Evolutionary conservation across 2,888 invertebrate genomes (phyloP).

Genomic region (Anagyrus pseudococci): DNA sequence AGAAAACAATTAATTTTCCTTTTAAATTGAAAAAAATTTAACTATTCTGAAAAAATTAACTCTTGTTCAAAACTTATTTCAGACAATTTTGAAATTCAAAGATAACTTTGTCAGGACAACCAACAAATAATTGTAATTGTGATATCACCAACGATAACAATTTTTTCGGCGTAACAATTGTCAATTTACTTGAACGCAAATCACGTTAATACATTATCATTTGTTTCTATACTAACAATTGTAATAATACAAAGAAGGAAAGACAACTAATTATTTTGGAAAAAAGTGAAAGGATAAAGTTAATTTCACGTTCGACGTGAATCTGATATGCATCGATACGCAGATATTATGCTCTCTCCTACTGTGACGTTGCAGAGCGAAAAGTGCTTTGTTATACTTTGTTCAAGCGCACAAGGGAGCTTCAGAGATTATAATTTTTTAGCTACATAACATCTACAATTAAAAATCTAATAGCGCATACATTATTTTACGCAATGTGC

Average conservation of each 20-base stretch:
- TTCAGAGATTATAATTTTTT: constrained; percentile 26
- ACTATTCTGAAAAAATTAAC: too few species aligned
- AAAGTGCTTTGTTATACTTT: constrained; percentile 24
- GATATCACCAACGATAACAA: not conserved
- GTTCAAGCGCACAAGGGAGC: constrained; percentile 2
- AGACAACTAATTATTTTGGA: constrained; percentile 17
- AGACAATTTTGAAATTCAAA: too few species aligned
- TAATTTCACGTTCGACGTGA: constrained; percentile 31
- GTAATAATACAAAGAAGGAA: constrained; percentile 7
- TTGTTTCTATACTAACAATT: constrained; percentile 7
- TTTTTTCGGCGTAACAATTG: constrained; percentile 9
- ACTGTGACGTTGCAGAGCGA: constrained; percentile 14
- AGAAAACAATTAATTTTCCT: too few species aligned
- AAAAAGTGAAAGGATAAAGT: constrained; percentile 18
- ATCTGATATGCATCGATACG: constrained; percentile 38
- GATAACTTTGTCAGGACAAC: too few species aligned
- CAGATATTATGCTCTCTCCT: constrained; percentile 29
- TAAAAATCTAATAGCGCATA: constrained; percentile 44
- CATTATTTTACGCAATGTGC: constrained; percentile 41
- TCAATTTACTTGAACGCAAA: constrained; percentile 3
- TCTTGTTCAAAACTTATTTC: too few species aligned
- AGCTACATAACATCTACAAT: constrained; percentile 39
- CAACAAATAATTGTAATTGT: too few species aligned
- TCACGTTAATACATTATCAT: constrained; percentile 8
- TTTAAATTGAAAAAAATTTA: too few species aligned